phyloP scores from a whole-genome alignment of 2,113 vertebrate species.

The Zosterops hypoxanthus region DNA sequence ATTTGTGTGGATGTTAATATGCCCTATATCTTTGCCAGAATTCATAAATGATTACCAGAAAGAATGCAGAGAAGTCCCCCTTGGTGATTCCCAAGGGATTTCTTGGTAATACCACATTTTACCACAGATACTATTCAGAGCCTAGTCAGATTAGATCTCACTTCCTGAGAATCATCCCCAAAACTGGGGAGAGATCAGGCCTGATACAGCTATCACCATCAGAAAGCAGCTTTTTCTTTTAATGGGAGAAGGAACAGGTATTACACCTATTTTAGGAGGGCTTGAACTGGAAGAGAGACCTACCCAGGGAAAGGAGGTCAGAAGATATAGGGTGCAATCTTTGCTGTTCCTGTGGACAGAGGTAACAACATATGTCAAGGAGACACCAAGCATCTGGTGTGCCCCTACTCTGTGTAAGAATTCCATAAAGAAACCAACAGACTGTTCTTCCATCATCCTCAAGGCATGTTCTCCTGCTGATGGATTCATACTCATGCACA shows the following conservation, averaged over 20 bases:
- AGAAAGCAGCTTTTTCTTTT: not conserved
- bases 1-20: not conserved
- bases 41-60: not conserved
- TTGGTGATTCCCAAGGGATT: not conserved
- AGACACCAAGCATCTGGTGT: not conserved
- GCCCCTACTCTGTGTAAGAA: not conserved
- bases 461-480: fast-evolving
- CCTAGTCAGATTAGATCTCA: not conserved
- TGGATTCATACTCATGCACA: not conserved
- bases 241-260: not conserved
- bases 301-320: not conserved
- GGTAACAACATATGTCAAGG: not conserved
- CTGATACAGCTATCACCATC: not conserved
- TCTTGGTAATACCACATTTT: not conserved
- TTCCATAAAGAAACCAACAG: not conserved
- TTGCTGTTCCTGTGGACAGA: not conserved
- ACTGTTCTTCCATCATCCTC: not conserved
- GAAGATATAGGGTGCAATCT: not conserved
- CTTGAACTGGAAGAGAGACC: not conserved
- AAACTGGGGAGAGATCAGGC: not conserved
- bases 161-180: not conserved
- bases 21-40: not conserved
- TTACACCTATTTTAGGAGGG: not conserved
- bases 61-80: not conserved
- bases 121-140: not conserved